These are phyloP conservation scores for Peromyscus aztecus DNA, from an alignment of 2,797 vertebrate species.

Conservation along the genomic window DNA sequence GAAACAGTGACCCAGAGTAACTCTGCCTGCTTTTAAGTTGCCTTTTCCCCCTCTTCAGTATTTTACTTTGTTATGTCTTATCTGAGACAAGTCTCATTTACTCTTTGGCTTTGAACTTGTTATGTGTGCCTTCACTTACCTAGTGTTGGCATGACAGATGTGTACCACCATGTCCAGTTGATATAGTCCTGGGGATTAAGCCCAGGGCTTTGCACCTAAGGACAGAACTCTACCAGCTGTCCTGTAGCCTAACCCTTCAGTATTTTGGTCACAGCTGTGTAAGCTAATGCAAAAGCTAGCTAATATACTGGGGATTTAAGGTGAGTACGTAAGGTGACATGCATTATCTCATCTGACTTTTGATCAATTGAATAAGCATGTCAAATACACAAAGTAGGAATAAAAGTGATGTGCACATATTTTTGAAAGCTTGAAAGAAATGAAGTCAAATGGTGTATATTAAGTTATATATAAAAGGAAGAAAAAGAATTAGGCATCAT, in stretches of 20 bases:
- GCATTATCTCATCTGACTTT: neutral
- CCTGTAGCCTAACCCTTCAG: too few species aligned
- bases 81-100: neutral
- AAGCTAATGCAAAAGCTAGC: neutral
- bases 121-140: too few species aligned
- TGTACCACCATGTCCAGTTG: too few species aligned
- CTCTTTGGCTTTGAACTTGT: neutral
- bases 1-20: neutral
- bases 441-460: neutral
- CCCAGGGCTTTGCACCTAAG: neutral
- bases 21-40: neutral
- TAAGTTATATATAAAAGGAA: neutral
- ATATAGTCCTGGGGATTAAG: neutral
- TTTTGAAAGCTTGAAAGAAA: constrained; percentile 40
- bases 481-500: neutral
- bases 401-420: neutral
- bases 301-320: neutral
- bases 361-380: neutral
- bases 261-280: neutral
- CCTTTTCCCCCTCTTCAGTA: too few species aligned
- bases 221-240: neutral
- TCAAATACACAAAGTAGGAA: neutral
- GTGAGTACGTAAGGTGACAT: neutral
- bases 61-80: neutral
- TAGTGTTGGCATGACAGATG: neutral